These are phyloP conservation scores for Tenebrosternarchus preto DNA, from an alignment of 2,113 vertebrate genomes.

Conservation along the genomic window DNA sequence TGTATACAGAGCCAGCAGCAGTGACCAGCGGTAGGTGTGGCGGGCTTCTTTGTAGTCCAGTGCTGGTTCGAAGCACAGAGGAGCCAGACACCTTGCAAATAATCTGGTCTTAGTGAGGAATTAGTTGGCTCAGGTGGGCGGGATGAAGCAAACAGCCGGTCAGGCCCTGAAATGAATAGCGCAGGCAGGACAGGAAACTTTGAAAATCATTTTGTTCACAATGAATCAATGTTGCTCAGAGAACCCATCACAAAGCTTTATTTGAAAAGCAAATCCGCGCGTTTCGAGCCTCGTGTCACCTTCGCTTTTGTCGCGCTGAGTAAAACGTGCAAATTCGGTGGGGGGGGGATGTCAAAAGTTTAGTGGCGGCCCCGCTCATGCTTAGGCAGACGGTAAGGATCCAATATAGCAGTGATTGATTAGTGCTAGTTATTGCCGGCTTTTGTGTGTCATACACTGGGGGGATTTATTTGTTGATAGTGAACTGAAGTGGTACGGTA, in stretches of 20 bases:
- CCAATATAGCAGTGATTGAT: slow-evolving; percentile 56
- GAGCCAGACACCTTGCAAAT: slow-evolving; percentile 67
- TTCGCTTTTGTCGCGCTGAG: slow-evolving; percentile 25
- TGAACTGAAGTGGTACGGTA: slow-evolving; percentile 54
- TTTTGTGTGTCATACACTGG: slow-evolving; percentile 48
- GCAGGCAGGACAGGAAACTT: slow-evolving; percentile 57
- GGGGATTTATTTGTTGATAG: slow-evolving; percentile 59
- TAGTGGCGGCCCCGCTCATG: slow-evolving; percentile 29
- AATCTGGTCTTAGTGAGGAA: slow-evolving; percentile 64
- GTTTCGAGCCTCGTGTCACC: slow-evolving; percentile 43
- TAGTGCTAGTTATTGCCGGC: slow-evolving; percentile 52
- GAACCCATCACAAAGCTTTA: slow-evolving; percentile 51
- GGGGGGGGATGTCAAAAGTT: slow-evolving; percentile 33
- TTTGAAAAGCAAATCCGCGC: slow-evolving; percentile 64
- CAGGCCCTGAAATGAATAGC: slow-evolving; percentile 56
- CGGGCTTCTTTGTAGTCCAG: slow-evolving; percentile 56
- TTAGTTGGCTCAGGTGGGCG: slow-evolving; percentile 63
- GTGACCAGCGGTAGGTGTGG: slow-evolving; percentile 32
- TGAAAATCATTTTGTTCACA: slow-evolving; percentile 65
- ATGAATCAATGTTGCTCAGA: slow-evolving; percentile 58
- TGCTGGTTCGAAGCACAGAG: slow-evolving; percentile 49
- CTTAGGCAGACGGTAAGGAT: slow-evolving; percentile 40
- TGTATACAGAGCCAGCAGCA: slow-evolving; percentile 6
- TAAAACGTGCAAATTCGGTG: slow-evolving; percentile 41
- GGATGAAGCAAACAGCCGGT: slow-evolving; percentile 57